phyloP scores from a whole-genome alignment of 2,888 invertebrate species.

The Pomacea canaliculata region DNA sequence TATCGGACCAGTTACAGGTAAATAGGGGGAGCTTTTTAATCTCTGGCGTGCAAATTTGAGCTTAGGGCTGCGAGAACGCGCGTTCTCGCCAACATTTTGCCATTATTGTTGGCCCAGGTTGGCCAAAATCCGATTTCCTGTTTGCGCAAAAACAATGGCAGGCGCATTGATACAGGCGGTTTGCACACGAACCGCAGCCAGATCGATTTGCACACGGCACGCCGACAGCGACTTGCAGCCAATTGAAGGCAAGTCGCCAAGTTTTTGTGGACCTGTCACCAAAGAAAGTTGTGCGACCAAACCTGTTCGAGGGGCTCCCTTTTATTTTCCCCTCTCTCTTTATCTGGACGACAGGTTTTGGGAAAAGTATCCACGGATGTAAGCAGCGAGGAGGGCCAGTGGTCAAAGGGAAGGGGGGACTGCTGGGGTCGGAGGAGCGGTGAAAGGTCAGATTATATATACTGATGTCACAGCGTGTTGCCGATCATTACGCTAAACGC shows the following conservation, averaged over 20 bases:
- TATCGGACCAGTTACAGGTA: background rate
- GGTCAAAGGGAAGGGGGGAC: background rate
- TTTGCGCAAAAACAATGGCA: conserved; percentile 14
- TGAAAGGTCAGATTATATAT: background rate
- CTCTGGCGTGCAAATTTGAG: conserved; percentile 20
- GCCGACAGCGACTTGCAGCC: background rate
- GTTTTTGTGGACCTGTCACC: conserved; percentile 13
- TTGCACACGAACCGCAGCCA: background rate
- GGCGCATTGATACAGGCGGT: background rate
- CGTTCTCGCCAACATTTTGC: conserved; percentile 12
- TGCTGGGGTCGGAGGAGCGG: background rate
- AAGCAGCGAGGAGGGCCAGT: too few relatives aligned
- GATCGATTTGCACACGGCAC: too few relatives aligned
- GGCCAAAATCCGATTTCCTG: conserved; percentile 24
- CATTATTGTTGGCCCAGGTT: conserved; percentile 2
- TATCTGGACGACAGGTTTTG: too few relatives aligned
- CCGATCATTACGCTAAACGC: too few relatives aligned
- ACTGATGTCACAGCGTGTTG: too few relatives aligned
- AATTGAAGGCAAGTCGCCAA: conserved; percentile 10
- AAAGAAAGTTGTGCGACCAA: too few relatives aligned
- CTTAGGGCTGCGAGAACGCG: conserved; percentile 3
- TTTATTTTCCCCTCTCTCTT: too few relatives aligned
- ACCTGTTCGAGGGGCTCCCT: too few relatives aligned
- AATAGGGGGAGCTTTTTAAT: conserved; percentile 22
- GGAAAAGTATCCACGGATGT: too few relatives aligned